Evolutionary conservation across 2,113 vertebrate genomes (phyloP), one percentile per base, ranked within the genome.

Genomic region (Forbesichthys papilliferus): DNA sequence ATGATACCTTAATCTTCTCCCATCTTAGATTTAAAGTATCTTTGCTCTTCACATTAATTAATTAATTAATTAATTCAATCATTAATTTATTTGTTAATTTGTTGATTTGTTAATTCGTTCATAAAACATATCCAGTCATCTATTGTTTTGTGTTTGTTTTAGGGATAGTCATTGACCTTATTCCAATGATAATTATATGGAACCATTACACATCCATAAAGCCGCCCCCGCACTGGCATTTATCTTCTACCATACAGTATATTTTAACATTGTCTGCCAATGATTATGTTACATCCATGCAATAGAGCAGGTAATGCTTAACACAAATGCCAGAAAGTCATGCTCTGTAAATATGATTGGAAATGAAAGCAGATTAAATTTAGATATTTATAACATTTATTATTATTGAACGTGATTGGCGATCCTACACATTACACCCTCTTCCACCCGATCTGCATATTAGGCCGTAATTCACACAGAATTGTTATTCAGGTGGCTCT

Each of bases 401-500:
- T 42, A 42, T 42, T 42, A 42, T 42, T 42, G 6, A 42, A 42
- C 36, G 0, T 48, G 46, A 42, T 20, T 54, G 66, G 74, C 66
- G 75, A 80, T 77, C 71, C 42, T 8, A 42, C 0, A 3, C 36
- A 42, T 77, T 11, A 10, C 16, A 42, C 11, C 18, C 46, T 5
- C 42, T 36, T 48, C 34, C 47, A n/a, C 52, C 16, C 18, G 0
- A 3, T 61, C 34, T 34, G 56, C 61, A 59, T 66, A 82, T 87
- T 80, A 71, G 61, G 27, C 59, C 59, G 67, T 80, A 49, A 67
- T 60, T 82, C 78, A 77, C 58, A 46, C 46, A 55, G 55, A 65
- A 71, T 81, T 87, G 80, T 89, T 90, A 80, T 90, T 89, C 67
- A 73, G 75, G 76, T 80, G 78, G 79, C 73, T 83, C 66, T 60